Evolutionary conservation across 1,140 invertebrate species (phyloP), one percentile per base, ranked within the genome.

Genomic region (Ruditapes philippinarum): DNA sequence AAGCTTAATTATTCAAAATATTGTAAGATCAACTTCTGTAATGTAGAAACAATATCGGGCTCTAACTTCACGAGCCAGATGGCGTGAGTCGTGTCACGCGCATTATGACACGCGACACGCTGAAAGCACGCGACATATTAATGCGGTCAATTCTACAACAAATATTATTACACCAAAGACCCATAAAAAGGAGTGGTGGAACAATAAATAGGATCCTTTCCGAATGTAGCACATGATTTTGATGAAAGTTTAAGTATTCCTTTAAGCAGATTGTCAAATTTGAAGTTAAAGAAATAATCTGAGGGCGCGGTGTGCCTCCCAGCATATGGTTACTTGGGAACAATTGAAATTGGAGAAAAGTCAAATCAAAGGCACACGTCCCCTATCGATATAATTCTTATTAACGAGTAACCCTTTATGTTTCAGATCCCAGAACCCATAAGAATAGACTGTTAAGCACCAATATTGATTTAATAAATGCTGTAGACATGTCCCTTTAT

Each of bases 51-150:
- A n/a, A n/a, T n/a, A n/a, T n/a, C n/a, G 31, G 2, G 5, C 73
- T 5, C 22, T 76, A 74, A 31, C 3, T 51, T 19, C 45, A 49
- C 11, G 38, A 42, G 68, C 62, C 82, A 84, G 70, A 84, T 84
- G 82, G 82, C 68, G 45, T 31, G 11, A 49, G 42, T 73, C 49
- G 49, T 73, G 82, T 54, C 82, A 70, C 62, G 60, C 80, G 82
- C 82, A 28, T 11, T n/a, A 33, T 68, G 82, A 45, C 82, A 84
- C 65, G 60, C 65, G 60, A 65, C 82, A 84, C 62, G 82, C 62
- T 73, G 36, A 4, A n/a, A 28, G 36, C 82, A 70, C 65, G 82
- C 62, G 62, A 51, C 68, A 25, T 22, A 7, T 42, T 54, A 73
- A 51, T 73, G 36, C 49, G 62, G 65, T 84, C 49, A 73, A 73